Base-by-base conservation (phyloP, 2,888 invertebrate genomes). In the Andrena camellia region DNA sequence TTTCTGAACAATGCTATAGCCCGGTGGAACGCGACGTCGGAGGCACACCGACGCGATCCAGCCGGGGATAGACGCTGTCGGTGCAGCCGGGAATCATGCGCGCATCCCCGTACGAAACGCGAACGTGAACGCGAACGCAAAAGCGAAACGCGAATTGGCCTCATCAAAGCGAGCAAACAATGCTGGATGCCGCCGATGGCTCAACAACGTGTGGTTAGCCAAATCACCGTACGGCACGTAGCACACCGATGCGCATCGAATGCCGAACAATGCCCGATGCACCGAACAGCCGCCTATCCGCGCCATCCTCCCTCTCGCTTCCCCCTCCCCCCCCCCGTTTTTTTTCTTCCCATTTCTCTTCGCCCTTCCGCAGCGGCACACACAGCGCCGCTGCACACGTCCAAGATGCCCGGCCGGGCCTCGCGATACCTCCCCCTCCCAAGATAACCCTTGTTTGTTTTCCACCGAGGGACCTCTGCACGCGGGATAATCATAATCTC, bases 131-230 rank as follows among this genome's bases (percentile, higher is more conserved):
- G 35, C 8, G 42, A 17, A 42, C 88, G 89, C 87, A 88, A 90
- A 87, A 87, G 89, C 90, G 90, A 91, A 92, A 91, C 92, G 92
- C 91, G 94, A 93, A 94, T 93, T 94, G 93, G 93, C 93, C 93
- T 94, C 94, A 93, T 94, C 93, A 94, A 94, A 93, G 93, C 92
- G 92, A 93, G 92, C 93, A 93, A 94, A 94, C 93, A 93, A 93
- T 93, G 87, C 87, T 90, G 92, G 90, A 92, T 92, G 92, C 92
- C 92, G 90, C 89, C 92, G 93, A 92, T 90, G 90, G 90, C 91
- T 92, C 92, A 92, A 93, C 92, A 94, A 93, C 93, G 93, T 93
- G 93, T 93, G 93, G 93, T 94, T 93, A 94, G 92, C 92, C 91
- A 93, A 94, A 94, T 94, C 93, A 92, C 92, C 92, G 92, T 90